Base-by-base conservation (phyloP, 2,797 vertebrate genomes). In the Antrozous pallidus region DNA sequence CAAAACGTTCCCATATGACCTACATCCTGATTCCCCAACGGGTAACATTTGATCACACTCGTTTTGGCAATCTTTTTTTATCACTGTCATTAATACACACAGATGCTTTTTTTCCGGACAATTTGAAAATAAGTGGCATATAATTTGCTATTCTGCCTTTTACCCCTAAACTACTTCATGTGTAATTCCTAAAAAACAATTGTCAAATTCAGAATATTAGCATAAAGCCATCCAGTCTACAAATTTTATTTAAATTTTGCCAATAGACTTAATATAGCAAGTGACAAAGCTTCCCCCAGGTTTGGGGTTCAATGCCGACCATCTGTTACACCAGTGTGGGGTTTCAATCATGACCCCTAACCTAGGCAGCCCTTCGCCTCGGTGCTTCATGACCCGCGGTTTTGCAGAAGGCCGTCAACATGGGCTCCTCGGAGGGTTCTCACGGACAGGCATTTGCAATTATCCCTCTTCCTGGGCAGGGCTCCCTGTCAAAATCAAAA, bases 191-290 rank as follows among this genome's bases (percentile, higher is more conserved):
- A 20, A 78, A 84, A 61, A 80, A 58, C 4, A 18, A 18, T 12
- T 1, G 84, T 42, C 20, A 69, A 88, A 88, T 79, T 49, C 45
- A 82, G 40, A 38, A 40, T 69, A 10, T 2, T 3, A 78, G 26
- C 69, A 45, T 0, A 54, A 28, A 88, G 58, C 3, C 42, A 33
- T 33, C 69, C 69, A 45, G 4, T 28, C 38, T 40, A 71, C 2
- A 87, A 36, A 75, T 61, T 33, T 14, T 79, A 70, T 36, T 73
- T 47, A 67, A 42, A 69, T 45, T 28, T 38, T 73, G 71, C 40
- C 38, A 96, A 54, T 2, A 84, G 22, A 31, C 20, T 31, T 73
- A 92, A 70, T 14, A n/a, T 22, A 63, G 40, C 24, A 85, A 71
- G 67, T 18, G 42, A 31, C 82, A 36, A 14, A 14, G 10, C 8